These are phyloP conservation scores for Machimus rusticus DNA, from an alignment of 2,888 invertebrate species.

Conservation along the genomic window DNA sequence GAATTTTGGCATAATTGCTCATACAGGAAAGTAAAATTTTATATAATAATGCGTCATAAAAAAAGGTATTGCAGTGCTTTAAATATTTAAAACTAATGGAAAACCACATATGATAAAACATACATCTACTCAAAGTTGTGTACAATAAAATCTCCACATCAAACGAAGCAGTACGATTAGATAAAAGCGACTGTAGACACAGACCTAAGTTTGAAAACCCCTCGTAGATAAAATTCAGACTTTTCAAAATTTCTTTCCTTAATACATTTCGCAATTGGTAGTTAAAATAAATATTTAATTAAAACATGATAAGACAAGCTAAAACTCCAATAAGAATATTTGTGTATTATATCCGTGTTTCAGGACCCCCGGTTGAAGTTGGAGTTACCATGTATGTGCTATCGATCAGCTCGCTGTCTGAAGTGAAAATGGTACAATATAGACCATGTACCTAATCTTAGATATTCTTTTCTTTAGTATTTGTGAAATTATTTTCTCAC, in stretches of 20 bases:
- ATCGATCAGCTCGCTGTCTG: slow-evolving; percentile 97
- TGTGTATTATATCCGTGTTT: slow-evolving; percentile 64
- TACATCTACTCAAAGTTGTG: not conserved
- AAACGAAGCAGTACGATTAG: not conserved
- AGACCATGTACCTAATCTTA: slow-evolving; percentile 55
- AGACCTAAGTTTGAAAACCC: not conserved
- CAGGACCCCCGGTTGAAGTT: slow-evolving; percentile 97
- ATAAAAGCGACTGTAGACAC: not conserved
- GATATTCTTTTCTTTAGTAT: slow-evolving; percentile 48
- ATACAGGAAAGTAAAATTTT: no score
- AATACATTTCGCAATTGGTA: not conserved
- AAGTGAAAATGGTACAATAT: slow-evolving; percentile 93
- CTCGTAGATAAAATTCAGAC: not conserved
- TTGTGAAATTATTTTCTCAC: slow-evolving; percentile 32
- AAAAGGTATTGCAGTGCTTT: no score
- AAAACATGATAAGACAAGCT: slow-evolving; percentile 7
- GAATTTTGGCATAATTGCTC: no score
- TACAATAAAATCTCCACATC: not conserved
- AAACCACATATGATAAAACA: not conserved
- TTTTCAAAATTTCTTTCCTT: not conserved
- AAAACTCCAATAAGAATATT: slow-evolving; percentile 46
- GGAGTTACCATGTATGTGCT: slow-evolving; percentile 98
- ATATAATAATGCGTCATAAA: no score
- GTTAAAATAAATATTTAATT: not conserved
- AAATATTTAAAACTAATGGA: no score